Conservation (phyloP, 2,113 vertebrate genomes). For the Tamias sibiricus region DNA sequence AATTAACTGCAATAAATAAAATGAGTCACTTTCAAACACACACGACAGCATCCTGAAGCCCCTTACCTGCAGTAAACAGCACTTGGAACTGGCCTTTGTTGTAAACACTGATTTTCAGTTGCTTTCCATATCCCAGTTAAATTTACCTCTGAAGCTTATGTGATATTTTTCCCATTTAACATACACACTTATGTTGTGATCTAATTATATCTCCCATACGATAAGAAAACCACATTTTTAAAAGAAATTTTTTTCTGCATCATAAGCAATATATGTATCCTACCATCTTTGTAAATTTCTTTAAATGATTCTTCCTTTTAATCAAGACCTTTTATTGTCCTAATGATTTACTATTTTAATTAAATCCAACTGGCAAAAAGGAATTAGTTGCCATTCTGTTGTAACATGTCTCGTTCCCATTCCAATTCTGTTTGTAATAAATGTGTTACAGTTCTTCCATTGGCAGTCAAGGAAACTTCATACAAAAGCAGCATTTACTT, state of each 20-base stretch:
- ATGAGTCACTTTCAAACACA: conserved; percentile 72
- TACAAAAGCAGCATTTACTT: conserved; percentile 86
- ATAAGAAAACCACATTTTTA: conserved; percentile 54
- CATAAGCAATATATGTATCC: not conserved
- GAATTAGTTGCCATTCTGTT: conserved; percentile 79
- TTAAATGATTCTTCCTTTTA: conserved; percentile 77
- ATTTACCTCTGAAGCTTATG: conserved; percentile 40
- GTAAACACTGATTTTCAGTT: not conserved
- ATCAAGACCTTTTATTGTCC: conserved; percentile 76
- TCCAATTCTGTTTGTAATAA: conserved; percentile 82
- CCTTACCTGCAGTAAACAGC: conserved; percentile 65
- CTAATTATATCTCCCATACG: conserved; percentile 11
- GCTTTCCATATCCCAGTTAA: conserved; percentile 4
- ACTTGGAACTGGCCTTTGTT: conserved; percentile 64
- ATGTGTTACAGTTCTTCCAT: conserved; percentile 81
- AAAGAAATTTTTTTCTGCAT: conserved; percentile 37
- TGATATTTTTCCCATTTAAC: conserved; percentile 40
- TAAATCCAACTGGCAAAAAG: conserved; percentile 70
- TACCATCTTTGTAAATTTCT: conserved; percentile 58
- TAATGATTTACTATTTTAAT: conserved; percentile 83
- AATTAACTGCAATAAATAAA: conserved; percentile 77
- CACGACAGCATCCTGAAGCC: conserved; percentile 51
- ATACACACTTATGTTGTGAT: not conserved
- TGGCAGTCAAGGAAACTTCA: conserved; percentile 79
- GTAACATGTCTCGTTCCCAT: conserved; percentile 75